Evolutionary conservation across 2,113 vertebrate species (phyloP).

Genomic region (Cyprinus carpio): DNA sequence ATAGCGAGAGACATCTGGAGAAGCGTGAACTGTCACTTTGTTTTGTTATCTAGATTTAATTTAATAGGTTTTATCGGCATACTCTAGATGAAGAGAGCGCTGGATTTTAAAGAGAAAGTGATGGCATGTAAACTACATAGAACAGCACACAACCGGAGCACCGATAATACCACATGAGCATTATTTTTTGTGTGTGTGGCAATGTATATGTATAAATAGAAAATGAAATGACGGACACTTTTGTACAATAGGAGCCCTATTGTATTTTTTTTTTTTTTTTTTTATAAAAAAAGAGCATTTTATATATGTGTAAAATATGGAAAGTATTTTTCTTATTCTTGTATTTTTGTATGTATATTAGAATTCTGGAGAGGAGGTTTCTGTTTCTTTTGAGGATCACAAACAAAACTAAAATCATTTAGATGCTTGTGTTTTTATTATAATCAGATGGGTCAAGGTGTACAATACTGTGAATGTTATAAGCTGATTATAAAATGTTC

Average conservation of each 20-base stretch:
- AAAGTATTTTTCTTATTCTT: conserved; percentile 72
- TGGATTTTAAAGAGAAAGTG: not conserved
- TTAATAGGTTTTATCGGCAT: conserved; percentile 28
- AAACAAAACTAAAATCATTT: conserved; percentile 49
- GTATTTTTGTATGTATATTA: conserved; percentile 70
- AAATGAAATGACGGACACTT: conserved; percentile 53
- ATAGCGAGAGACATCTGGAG: not conserved
- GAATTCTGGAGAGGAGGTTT: conserved; percentile 59
- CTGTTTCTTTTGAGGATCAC: conserved; percentile 58
- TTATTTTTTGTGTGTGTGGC: conserved; percentile 54
- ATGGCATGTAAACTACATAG: not conserved
- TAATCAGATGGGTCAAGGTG: conserved; percentile 62
- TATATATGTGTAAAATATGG: conserved; percentile 66
- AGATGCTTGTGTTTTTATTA: conserved; percentile 61
- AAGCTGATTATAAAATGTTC: conserved; percentile 65
- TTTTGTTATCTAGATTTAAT: conserved; percentile 32
- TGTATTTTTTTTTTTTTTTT: too few species aligned
- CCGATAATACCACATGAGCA: conserved; percentile 61
- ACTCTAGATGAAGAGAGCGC: conserved; percentile 16
- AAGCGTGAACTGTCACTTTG: not conserved
- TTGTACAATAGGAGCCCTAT: conserved; percentile 60
- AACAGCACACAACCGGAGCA: conserved; percentile 27
- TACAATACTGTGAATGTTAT: conserved; percentile 68
- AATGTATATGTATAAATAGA: conserved; percentile 59
- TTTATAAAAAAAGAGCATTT: conserved; percentile 59